These are phyloP conservation scores for Calcarius ornatus DNA, from an alignment of 2,113 vertebrate genomes.

Conservation along the genomic window DNA sequence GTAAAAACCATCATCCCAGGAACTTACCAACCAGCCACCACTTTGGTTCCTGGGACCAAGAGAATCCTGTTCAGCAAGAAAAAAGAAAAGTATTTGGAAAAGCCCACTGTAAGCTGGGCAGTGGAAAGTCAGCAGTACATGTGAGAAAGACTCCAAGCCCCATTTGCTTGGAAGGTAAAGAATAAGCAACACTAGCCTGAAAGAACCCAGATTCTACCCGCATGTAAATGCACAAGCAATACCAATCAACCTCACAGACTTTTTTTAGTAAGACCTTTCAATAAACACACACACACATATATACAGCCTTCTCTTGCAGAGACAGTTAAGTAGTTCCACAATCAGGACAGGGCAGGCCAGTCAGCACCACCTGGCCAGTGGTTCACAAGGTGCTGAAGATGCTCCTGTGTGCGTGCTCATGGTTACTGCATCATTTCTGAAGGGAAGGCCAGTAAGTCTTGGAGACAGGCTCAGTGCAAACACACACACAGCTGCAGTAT, in stretches of 20 bases:
- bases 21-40: background rate
- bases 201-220: background rate
- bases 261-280: background rate
- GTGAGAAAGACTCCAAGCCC: background rate
- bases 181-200: background rate
- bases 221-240: background rate
- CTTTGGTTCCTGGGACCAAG: background rate
- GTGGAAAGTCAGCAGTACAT: background rate
- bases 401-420: fast-evolving
- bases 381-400: background rate
- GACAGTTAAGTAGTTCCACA: background rate
- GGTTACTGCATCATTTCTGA: background rate
- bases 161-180: background rate
- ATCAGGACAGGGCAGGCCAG: background rate
- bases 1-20: background rate
- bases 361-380: background rate
- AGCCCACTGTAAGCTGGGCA: background rate
- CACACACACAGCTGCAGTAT: background rate
- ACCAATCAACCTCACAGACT: background rate
- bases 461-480: background rate
- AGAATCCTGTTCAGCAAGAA: background rate
- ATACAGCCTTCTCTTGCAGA: background rate
- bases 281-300: background rate
- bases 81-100: background rate
- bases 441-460: background rate